A percentile compares a stretch with the other conserved stretches of the same genome.
phyloP scores from a whole-genome alignment of 2,113 vertebrate species.

The Mystacornis crossleyi region DNA sequence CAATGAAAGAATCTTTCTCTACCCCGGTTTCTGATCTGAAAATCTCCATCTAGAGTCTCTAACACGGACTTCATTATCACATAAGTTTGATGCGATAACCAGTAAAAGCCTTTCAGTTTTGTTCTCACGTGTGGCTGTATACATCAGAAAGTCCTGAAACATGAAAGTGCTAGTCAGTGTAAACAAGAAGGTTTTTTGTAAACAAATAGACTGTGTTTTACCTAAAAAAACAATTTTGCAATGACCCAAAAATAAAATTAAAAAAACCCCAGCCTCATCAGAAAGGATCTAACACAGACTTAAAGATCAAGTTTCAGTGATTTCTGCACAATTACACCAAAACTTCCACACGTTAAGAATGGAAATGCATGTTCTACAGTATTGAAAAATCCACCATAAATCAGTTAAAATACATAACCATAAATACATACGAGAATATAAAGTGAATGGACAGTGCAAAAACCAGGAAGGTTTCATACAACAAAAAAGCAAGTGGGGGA shows the following conservation, averaged over 20 bases:
- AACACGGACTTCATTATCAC: not conserved
- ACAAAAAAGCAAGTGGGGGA: not conserved
- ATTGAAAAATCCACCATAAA: not conserved
- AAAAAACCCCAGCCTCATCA: not conserved
- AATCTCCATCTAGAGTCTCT: not conserved
- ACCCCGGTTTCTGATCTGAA: not conserved
- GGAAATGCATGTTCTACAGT: not conserved
- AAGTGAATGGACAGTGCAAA: not conserved
- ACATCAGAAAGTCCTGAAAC: not conserved
- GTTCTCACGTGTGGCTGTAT: rapidly evolving
- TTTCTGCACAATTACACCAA: not conserved
- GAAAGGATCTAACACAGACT: not conserved
- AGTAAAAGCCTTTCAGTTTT: not conserved
- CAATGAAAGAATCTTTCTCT: not conserved
- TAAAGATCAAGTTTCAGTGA: not conserved
- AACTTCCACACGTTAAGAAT: not conserved
- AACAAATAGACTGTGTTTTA: not conserved
- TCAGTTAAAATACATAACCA: not conserved
- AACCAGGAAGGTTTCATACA: not conserved
- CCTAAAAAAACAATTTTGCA: not conserved
- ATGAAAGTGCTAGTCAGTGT: not conserved
- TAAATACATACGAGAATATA: not conserved
- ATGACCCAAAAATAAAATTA: not conserved
- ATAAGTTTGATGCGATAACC: not conserved
- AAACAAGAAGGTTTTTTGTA: not conserved